phyloP scores from a whole-genome alignment of 2,797 vertebrate genomes.

The Chaetophractus vellerosus region DNA sequence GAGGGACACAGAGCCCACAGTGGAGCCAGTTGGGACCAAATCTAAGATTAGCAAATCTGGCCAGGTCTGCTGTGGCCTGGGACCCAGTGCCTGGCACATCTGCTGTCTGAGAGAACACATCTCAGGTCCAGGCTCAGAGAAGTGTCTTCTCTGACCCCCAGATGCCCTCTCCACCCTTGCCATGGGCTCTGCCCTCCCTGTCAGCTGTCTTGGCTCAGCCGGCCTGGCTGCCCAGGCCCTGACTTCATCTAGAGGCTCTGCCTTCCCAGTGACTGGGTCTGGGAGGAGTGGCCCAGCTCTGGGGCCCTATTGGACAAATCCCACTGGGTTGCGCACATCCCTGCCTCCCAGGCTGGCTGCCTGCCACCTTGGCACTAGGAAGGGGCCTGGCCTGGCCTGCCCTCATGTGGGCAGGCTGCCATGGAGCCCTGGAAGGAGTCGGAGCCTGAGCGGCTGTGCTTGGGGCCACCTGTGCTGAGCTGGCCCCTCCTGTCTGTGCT shows the following conservation, averaged over 20 bases:
- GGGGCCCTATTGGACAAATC: conserved; percentile 60
- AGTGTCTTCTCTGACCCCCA: conserved; percentile 30
- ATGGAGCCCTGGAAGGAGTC: not conserved
- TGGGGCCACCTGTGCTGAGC: not conserved
- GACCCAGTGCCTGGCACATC: conserved; percentile 22
- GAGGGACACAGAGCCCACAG: not conserved
- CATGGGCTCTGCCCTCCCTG: not conserved
- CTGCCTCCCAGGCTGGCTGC: conserved; percentile 54
- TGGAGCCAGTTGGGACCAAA: not conserved
- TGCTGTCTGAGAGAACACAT: not conserved
- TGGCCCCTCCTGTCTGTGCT: not conserved
- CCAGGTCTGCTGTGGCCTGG: not conserved
- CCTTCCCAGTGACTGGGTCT: not conserved
- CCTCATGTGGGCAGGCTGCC: not conserved
- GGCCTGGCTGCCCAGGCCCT: not conserved
- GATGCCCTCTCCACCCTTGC: not conserved
- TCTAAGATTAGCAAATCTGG: conserved; percentile 23
- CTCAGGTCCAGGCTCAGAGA: not conserved
- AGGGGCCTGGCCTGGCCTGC: not conserved
- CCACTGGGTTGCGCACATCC: not conserved
- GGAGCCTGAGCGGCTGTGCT: not conserved
- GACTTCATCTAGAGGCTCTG: not conserved
- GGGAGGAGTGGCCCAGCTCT: conserved; percentile 67
- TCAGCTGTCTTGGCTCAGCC: conserved; percentile 55
- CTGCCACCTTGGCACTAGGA: conserved; percentile 24